Evolutionary conservation across 2,888 invertebrate genomes (phyloP).

Genomic region (Caenorhabditis japonica): DNA sequence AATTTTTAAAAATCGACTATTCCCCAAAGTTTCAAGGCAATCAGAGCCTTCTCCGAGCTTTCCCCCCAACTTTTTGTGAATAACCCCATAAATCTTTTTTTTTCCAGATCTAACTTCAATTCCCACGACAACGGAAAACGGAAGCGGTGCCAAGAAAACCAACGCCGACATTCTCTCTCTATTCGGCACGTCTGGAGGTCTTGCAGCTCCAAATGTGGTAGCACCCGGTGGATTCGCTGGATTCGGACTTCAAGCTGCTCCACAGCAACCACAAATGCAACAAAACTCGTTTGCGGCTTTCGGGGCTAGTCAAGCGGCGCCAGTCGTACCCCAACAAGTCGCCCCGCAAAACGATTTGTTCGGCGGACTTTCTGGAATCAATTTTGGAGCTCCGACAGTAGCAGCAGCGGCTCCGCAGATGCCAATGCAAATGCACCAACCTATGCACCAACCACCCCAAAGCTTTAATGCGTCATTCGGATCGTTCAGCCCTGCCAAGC

Average conservation of each 20-base stretch:
- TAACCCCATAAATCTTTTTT: too few relatives aligned
- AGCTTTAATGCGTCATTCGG: slow-evolving; percentile 16
- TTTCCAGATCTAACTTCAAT: slow-evolving; percentile 25
- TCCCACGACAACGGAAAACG: slow-evolving; percentile 8
- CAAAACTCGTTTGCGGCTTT: slow-evolving; percentile 13
- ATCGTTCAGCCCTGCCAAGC: slow-evolving; percentile 6
- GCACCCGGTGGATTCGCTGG: slow-evolving; percentile 63
- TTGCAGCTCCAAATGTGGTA: slow-evolving; percentile 41
- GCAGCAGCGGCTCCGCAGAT: slow-evolving; percentile 11
- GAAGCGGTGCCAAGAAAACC: slow-evolving; percentile 50
- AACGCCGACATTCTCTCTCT: slow-evolving; percentile 66
- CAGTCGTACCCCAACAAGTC: slow-evolving; percentile 6
- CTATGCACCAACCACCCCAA: slow-evolving; percentile 10
- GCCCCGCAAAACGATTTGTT: slow-evolving; percentile 30
- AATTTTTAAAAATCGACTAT: too few relatives aligned
- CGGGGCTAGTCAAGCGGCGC: not conserved
- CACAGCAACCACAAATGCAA: slow-evolving; percentile 1
- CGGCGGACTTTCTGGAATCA: slow-evolving; percentile 47
- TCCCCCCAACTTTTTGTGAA: too few relatives aligned
- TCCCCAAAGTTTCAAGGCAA: too few relatives aligned
- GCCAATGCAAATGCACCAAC: slow-evolving; percentile 9
- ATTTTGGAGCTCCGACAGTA: slow-evolving; percentile 25
- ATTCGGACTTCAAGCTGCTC: slow-evolving; percentile 57
- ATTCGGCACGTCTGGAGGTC: slow-evolving; percentile 50
- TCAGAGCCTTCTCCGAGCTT: too few relatives aligned